These are phyloP conservation scores for Beris chalybata DNA, from an alignment of 2,888 invertebrate genomes.

Conservation along the genomic window DNA sequence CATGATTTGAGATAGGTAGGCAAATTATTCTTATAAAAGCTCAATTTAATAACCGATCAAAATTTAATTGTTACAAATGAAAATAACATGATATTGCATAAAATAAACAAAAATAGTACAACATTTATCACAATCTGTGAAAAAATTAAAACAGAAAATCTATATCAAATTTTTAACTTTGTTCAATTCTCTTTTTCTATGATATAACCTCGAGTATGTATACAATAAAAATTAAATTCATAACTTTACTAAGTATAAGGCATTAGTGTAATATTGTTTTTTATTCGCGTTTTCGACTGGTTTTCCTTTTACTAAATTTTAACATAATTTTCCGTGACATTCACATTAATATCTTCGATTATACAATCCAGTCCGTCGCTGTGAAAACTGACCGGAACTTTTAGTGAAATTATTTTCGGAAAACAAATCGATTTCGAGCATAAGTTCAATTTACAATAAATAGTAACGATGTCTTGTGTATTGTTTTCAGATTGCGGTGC, in stretches of 20 bases:
- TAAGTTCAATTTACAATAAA: constrained; percentile 38
- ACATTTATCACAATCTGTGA: not conserved
- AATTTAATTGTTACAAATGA: constrained; percentile 5
- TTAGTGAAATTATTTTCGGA: constrained; percentile 36
- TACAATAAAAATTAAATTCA: not conserved
- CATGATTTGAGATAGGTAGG: too few species aligned
- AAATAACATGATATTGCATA: constrained; percentile 23
- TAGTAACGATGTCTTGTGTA: constrained; percentile 32
- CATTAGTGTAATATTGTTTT: constrained; percentile 8
- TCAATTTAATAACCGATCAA: too few species aligned
- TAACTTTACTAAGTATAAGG: not conserved
- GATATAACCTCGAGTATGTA: not conserved
- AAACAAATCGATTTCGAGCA: constrained; percentile 38
- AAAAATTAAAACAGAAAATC: not conserved
- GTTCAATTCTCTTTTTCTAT: not conserved
- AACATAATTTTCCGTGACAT: constrained; percentile 28
- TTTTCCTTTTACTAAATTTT: constrained; percentile 1
- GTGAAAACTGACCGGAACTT: constrained; percentile 36
- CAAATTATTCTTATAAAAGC: too few species aligned
- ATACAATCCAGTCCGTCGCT: constrained; percentile 37
- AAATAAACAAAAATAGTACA: constrained; percentile 11
- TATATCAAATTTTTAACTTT: not conserved
- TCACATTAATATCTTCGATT: constrained; percentile 37
- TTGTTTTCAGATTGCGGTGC: constrained; percentile 25
- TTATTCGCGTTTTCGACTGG: not conserved